phyloP scores from a whole-genome alignment of 1,140 invertebrate species.

The Gonatopus flavifemur region DNA sequence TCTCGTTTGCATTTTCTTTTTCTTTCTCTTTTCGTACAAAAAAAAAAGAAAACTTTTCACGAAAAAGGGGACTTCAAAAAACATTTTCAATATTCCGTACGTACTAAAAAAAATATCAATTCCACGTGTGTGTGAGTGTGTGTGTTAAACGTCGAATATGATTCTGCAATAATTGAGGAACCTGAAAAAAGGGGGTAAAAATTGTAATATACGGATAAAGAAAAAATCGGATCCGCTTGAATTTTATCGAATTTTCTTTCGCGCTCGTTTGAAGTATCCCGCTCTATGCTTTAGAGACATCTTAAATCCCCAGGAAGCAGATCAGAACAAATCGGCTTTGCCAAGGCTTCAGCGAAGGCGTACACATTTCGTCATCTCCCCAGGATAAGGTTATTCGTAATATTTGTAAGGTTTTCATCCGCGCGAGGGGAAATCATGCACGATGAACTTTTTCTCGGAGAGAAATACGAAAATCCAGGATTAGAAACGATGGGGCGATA shows the following conservation, averaged over 20 bases:
- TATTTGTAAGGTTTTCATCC: conserved; percentile 51
- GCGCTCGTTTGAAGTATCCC: neutral
- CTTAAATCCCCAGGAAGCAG: conserved; percentile 31
- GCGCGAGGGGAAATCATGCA: neutral
- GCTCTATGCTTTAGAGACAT: conserved; percentile 23
- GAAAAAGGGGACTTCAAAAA: too few relatives aligned
- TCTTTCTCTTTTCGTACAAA: too few relatives aligned
- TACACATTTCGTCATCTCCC: neutral
- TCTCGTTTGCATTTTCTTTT: too few relatives aligned
- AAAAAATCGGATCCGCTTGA: too few relatives aligned
- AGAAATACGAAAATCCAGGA: conserved; percentile 37
- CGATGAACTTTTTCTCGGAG: conserved; percentile 17
- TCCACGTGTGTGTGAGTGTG: too few relatives aligned
- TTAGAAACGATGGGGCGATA: conserved; percentile 33
- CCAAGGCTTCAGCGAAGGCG: conserved; percentile 32
- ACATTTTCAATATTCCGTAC: too few relatives aligned
- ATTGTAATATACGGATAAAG: too few relatives aligned
- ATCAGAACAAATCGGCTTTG: conserved; percentile 49
- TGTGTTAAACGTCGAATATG: too few relatives aligned
- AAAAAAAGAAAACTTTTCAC: too few relatives aligned
- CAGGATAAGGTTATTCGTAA: conserved; percentile 48
- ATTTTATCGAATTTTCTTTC: conserved; percentile 28
- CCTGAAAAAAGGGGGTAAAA: too few relatives aligned
- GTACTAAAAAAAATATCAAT: too few relatives aligned
- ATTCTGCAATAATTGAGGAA: too few relatives aligned